Evolutionary conservation across 2,888 invertebrate genomes (phyloP), one percentile per base, ranked within the genome.

Genomic region (Drosophila mettleri): DNA sequence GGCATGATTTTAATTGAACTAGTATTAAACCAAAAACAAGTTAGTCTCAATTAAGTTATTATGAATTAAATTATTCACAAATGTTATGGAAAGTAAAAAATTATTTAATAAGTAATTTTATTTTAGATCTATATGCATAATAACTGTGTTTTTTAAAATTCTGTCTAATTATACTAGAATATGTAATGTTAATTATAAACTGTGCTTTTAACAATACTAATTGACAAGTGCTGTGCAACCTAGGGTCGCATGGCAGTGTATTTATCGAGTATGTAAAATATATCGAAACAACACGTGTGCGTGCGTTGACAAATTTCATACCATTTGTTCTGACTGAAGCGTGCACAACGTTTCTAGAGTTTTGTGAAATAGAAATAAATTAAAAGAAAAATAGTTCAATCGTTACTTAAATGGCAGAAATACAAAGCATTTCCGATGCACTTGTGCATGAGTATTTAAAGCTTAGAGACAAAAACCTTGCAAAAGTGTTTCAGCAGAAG

Each of bases 401-500:
- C 46, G 36, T 39, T 1, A 58, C 24, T 16, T 61, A 81, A 71
- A 94, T 94, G 94, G 93, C 94, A 79, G 91, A 90, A 45, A 91
- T 92, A 48, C 93, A 93, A 63, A 86, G 90, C 74, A 85, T 93
- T 31, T 83, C 93, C 54, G 92, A 92, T 80, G 94, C 95, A 6
- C 90, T 96, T 60, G 93, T 96, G 64, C 94, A 94, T 74, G 95
- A 96, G 74, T 95, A 94, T 93, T 91, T 97, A 63, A 90, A 93
- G 64, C 94, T 93, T 75, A 93, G 94, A 74, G 95, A 96, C 87
- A 94, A 94, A 90, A 93, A 94, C 7, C 87, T 96, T 31, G 96
- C 96, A 0, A 93, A 94, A 83, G 93, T 95, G 52, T 96, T 95
- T 89, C 94, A 95, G 86, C 94, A 94, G 85, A 96, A 95, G 92